Percentiles rank a stretch among this genome's conserved stretches.
Conservation (phyloP, 2,113 vertebrate species). For the Puntigrus tetrazona region DNA sequence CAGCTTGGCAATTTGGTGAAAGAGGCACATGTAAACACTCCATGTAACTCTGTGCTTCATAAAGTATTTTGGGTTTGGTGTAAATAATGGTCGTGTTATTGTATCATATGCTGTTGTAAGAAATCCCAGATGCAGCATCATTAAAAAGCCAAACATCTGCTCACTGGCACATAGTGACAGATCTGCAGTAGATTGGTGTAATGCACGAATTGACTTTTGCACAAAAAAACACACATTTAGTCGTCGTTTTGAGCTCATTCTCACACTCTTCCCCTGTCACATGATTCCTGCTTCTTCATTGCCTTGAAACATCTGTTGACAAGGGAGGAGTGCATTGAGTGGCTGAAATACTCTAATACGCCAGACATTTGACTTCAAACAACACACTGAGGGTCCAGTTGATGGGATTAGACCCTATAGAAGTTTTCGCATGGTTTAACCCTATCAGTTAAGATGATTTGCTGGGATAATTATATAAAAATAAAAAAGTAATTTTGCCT, state of each 20-base stretch:
- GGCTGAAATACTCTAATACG: neutral
- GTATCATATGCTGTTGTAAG: conserved; percentile 76
- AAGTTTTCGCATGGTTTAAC: neutral
- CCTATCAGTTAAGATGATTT: conserved; percentile 26
- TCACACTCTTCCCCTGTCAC: conserved; percentile 13
- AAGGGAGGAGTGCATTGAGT: neutral
- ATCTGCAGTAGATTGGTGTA: conserved; percentile 74
- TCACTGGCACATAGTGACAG: conserved; percentile 73
- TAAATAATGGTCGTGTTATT: conserved; percentile 75
- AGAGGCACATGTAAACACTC: conserved; percentile 1
- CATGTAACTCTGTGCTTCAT: neutral
- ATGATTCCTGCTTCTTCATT: conserved; percentile 14
- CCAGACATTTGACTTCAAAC: conserved; percentile 19
- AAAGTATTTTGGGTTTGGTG: conserved; percentile 36
- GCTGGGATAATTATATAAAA: conserved; percentile 1
- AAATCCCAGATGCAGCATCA: conserved; percentile 71
- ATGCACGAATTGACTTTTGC: conserved; percentile 58
- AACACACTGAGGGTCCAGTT: neutral
- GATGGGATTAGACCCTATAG: conserved; percentile 3
- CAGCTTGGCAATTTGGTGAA: neutral
- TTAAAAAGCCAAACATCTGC: conserved; percentile 76
- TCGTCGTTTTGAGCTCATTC: conserved; percentile 18
- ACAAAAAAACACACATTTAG: conserved; percentile 28
- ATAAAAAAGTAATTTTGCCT: too few species aligned
- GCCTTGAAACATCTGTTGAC: conserved; percentile 37